Evolutionary conservation across 2,113 vertebrate genomes (phyloP).

Genomic region (Dasyprocta punctata): DNA sequence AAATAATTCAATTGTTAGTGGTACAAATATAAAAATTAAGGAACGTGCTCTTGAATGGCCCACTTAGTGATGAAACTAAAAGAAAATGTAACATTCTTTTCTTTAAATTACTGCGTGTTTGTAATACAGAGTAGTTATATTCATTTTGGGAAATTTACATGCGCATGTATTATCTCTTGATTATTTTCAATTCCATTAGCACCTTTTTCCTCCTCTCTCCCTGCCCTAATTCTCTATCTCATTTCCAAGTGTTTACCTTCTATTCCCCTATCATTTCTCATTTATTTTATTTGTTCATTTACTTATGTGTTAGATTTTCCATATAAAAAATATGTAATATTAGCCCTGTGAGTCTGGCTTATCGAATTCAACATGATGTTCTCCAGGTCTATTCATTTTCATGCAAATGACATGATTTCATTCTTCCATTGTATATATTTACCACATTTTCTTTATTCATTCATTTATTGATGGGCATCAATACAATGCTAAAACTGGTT

Average conservation of each 20-base stretch:
- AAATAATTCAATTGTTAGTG: not conserved
- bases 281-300: not conserved
- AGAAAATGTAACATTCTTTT: not conserved
- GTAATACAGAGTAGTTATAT: not conserved
- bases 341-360: not conserved
- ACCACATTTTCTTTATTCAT: not conserved
- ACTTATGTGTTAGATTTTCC: not conserved
- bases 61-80: not conserved
- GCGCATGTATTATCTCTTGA: not conserved
- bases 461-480: not conserved
- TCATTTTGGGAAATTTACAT: not conserved
- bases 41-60: not conserved
- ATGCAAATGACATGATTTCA: not conserved
- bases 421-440: not conserved
- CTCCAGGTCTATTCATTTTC: not conserved
- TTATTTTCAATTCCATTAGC: not conserved
- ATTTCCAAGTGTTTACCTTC: not conserved
- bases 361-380: not conserved
- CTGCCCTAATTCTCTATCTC: not conserved
- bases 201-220: not conserved
- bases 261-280: not conserved
- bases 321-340: not conserved
- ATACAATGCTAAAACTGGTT: not conserved
- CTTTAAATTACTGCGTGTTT: not conserved
- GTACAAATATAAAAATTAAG: not conserved